Conservation (phyloP, 2,113 vertebrate species). For the Onychorhynchus coronatus region DNA sequence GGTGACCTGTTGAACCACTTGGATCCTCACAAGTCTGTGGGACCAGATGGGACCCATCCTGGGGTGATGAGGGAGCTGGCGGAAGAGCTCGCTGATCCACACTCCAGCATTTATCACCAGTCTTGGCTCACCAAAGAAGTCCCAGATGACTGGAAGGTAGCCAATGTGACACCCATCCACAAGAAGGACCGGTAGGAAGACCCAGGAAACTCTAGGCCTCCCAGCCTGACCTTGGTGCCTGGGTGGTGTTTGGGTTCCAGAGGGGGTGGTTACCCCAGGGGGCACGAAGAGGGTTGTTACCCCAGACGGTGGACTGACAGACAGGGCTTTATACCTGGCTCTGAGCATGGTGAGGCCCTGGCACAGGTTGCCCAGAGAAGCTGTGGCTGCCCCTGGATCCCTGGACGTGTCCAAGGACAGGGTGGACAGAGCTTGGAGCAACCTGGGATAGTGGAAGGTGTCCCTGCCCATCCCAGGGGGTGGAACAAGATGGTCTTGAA, state of each 20-base stretch:
- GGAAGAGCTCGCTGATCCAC: too few relatives aligned
- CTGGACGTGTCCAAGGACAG: background rate
- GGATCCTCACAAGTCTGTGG: too few relatives aligned
- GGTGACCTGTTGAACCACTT: too few relatives aligned
- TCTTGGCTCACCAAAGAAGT: too few relatives aligned
- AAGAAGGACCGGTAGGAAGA: too few relatives aligned
- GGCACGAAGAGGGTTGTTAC: background rate
- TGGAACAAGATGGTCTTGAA: accelerated
- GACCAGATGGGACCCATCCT: too few relatives aligned
- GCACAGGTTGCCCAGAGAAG: background rate
- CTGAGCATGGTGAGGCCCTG: background rate
- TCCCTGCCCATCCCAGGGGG: background rate
- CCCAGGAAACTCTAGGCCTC: too few relatives aligned
- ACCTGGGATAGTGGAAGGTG: accelerated
- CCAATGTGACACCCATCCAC: too few relatives aligned
- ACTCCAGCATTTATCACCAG: too few relatives aligned
- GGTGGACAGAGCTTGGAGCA: background rate
- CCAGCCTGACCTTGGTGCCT: too few relatives aligned
- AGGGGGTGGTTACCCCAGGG: background rate
- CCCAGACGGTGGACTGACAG: background rate
- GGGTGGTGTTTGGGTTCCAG: background rate
- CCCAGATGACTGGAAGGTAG: too few relatives aligned
- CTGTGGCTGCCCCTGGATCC: background rate
- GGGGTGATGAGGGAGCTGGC: too few relatives aligned
- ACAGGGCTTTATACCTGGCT: background rate